These are phyloP conservation scores for Rhodinocichla rosea DNA, from an alignment of 2,113 vertebrate genomes.

Conservation along the genomic window DNA sequence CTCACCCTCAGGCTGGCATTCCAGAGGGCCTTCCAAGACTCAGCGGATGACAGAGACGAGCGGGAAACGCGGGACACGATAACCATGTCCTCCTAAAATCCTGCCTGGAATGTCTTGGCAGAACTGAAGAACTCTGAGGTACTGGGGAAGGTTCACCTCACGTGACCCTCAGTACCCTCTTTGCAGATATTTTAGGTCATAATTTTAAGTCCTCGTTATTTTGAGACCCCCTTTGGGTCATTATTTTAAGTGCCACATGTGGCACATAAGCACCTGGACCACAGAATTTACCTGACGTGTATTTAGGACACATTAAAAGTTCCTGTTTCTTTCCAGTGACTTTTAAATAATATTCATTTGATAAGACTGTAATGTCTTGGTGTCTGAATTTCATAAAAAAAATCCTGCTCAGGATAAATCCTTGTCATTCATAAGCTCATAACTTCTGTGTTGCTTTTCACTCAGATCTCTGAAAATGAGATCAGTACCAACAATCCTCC, in stretches of 20 bases:
- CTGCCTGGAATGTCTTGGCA: neutral
- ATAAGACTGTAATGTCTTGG: neutral
- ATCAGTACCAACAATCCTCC: neutral
- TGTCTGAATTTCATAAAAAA: neutral
- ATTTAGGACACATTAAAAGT: neutral
- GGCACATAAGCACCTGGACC: neutral
- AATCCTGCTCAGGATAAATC: neutral
- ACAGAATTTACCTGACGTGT: neutral
- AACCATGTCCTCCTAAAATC: neutral
- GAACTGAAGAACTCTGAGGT: neutral
- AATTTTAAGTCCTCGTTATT: neutral
- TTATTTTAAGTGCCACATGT: neutral
- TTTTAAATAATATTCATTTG: neutral
- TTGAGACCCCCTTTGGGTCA: neutral
- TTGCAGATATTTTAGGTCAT: neutral
- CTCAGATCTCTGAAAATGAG: neutral
- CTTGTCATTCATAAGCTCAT: neutral
- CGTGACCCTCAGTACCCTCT: neutral
- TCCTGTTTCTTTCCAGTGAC: neutral
- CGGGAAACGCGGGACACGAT: neutral
- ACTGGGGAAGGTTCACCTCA: neutral
- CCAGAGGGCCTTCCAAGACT: slow-evolving; percentile 58
- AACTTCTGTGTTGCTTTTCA: neutral
- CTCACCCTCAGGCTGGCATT: slow-evolving; percentile 29
- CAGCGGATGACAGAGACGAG: slow-evolving; percentile 37